Conservation (phyloP, 2,797 vertebrate genomes). For the Mionectes olivaceus region DNA sequence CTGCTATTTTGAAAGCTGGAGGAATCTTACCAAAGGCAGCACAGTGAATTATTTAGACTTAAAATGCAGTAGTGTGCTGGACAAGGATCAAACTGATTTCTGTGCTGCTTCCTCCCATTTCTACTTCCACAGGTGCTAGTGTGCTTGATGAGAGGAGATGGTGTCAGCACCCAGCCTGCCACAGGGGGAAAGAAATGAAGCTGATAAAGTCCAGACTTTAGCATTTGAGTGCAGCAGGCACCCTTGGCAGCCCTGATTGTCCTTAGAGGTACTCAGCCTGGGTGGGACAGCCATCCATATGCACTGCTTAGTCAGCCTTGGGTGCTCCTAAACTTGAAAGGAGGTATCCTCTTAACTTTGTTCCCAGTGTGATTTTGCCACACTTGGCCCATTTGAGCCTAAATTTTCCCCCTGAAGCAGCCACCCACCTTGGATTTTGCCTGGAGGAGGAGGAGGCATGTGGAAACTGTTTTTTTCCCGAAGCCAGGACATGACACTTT, state of each 20-base stretch:
- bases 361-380: not conserved
- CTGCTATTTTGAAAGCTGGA: not conserved
- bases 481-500: not conserved
- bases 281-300: not conserved
- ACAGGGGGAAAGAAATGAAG: not conserved
- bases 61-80: not conserved
- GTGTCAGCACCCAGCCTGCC: not conserved
- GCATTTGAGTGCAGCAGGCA: not conserved
- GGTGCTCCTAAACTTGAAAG: not conserved
- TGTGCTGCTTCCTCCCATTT: not conserved
- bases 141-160: not conserved
- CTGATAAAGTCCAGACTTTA: not conserved
- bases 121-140: accelerated
- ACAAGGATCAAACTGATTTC: not conserved
- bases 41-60: not conserved
- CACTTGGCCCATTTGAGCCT: not conserved
- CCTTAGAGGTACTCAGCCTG: not conserved
- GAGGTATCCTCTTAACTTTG: not conserved
- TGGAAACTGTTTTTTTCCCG: not conserved
- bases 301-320: not conserved
- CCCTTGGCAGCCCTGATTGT: not conserved
- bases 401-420: not conserved
- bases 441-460: not conserved
- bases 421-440: accelerated
- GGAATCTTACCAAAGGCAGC: not conserved